Evolutionary conservation across 2,797 vertebrate species (phyloP).

Genomic region (Danio kyathit): DNA sequence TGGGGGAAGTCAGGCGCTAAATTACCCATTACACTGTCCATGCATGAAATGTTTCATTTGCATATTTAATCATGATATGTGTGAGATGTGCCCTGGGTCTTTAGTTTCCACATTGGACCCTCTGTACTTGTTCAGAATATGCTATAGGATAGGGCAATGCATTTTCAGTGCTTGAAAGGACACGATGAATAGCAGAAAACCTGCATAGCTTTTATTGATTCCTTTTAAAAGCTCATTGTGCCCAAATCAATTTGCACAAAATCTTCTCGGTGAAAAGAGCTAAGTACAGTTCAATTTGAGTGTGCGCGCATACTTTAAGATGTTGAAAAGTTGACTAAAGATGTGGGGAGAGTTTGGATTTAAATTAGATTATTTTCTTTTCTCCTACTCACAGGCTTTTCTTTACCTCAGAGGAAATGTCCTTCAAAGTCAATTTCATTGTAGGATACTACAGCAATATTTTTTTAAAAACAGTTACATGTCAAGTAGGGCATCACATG

Average conservation of each 20-base stretch:
- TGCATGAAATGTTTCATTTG: slow-evolving; percentile 75
- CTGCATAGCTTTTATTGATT: slow-evolving; percentile 43
- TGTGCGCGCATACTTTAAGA: background rate
- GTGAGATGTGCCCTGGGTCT: slow-evolving; percentile 66
- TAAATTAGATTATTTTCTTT: background rate
- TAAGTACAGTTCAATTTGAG: background rate
- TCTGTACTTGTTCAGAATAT: slow-evolving; percentile 33
- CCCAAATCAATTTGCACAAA: slow-evolving; percentile 29
- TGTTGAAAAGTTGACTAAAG: slow-evolving; percentile 5
- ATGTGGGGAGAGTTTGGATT: background rate
- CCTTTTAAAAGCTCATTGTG: slow-evolving; percentile 32
- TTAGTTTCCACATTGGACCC: slow-evolving; percentile 42
- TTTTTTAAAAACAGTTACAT: too few relatives aligned
- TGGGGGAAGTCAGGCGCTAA: slow-evolving; percentile 73
- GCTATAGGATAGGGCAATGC: slow-evolving; percentile 13
- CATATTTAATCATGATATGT: slow-evolving; percentile 73
- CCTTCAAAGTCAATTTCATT: background rate
- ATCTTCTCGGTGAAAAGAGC: background rate
- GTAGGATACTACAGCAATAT: too few relatives aligned
- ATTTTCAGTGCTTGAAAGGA: slow-evolving; percentile 18
- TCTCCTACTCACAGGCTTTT: background rate
- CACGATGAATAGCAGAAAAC: background rate
- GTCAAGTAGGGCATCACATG: too few relatives aligned
- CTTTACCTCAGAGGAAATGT: background rate
- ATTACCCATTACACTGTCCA: slow-evolving; percentile 76